Base-by-base conservation (phyloP, 2,888 invertebrate genomes). In the Acronicta aceris region DNA sequence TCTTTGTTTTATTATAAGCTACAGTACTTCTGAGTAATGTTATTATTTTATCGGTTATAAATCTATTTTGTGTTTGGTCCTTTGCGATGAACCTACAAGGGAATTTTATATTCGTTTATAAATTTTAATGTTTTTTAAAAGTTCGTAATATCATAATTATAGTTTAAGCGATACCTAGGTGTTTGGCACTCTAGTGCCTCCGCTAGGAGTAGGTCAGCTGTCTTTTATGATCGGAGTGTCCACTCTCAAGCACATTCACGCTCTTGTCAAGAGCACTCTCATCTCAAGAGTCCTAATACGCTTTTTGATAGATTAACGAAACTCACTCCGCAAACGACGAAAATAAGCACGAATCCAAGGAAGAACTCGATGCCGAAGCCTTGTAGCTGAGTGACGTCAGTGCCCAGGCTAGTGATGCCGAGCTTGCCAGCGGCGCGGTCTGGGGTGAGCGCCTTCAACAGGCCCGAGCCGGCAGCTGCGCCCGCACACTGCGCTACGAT, bases 281-380 rank as follows among this genome's bases (percentile, higher is more conserved):
- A n/a, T n/a, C n/a, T n/a, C n/a, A n/a, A n/a, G n/a, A n/a, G n/a
- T n/a, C n/a, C n/a, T n/a, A n/a, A n/a, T 30, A 10, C 4, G 9
- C 0, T 30, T 30, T 10, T 30, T 4, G 1, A 27, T 30, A 30
- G 10, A 30, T 30, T 30, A 27, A 27, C 4, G n/a, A 38, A 49
- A 90, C 94, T 95, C 63, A 98, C 98, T 63, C 98, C 98, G 87
- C 98, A 98, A n/a, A 98, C 97, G 5, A 98, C 97, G 71, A 98
- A 95, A 38, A 98, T 96, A 64, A 99, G 95, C n/a, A 98, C 95
- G 84, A 98, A 97, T 45, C 98, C 98, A 54, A 98, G 96, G 95
- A 98, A 96, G 92, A 98, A 98, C 89, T 99, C 99, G 70, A 98
- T 96, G 40, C 98, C 98, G 81, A 98, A 96, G 6, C 98, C 98